These are phyloP conservation scores for Equus przewalskii DNA, from an alignment of 2,113 vertebrate species.

Conservation along the genomic window DNA sequence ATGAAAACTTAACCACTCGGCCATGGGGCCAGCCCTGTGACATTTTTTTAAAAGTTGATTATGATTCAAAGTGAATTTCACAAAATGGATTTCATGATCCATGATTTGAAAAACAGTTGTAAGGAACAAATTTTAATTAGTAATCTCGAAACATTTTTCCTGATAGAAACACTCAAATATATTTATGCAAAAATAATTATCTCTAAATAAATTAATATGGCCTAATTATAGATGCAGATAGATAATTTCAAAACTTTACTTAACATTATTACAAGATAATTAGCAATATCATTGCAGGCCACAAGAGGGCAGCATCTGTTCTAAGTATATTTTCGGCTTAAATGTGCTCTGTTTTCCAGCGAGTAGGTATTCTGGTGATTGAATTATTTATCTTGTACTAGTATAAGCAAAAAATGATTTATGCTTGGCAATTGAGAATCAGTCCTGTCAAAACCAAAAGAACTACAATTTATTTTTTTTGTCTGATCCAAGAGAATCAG, in stretches of 20 bases:
- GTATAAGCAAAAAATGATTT: neutral
- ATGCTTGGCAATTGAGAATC: neutral
- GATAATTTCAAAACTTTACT: neutral
- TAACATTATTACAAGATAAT: neutral
- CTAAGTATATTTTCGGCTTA: slow-evolving; percentile 28
- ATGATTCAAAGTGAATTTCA: slow-evolving; percentile 11
- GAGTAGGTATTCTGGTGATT: neutral
- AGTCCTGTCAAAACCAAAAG: neutral
- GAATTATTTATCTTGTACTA: neutral
- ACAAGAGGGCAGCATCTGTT: slow-evolving; percentile 84
- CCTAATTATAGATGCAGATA: neutral
- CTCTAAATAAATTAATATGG: neutral
- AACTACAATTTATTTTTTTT: neutral
- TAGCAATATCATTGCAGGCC: slow-evolving; percentile 55
- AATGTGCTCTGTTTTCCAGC: neutral
- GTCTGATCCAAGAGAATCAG: neutral
- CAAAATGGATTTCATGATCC: neutral
- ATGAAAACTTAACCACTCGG: too few relatives aligned
- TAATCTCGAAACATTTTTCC: neutral
- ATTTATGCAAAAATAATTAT: neutral
- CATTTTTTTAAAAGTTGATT: neutral
- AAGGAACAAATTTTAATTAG: neutral
- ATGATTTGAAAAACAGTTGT: slow-evolving; percentile 13
- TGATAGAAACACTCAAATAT: neutral
- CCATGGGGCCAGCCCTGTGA: too few relatives aligned